Conservation (phyloP, 2,113 vertebrate genomes). For the Urocolius indicus region DNA sequence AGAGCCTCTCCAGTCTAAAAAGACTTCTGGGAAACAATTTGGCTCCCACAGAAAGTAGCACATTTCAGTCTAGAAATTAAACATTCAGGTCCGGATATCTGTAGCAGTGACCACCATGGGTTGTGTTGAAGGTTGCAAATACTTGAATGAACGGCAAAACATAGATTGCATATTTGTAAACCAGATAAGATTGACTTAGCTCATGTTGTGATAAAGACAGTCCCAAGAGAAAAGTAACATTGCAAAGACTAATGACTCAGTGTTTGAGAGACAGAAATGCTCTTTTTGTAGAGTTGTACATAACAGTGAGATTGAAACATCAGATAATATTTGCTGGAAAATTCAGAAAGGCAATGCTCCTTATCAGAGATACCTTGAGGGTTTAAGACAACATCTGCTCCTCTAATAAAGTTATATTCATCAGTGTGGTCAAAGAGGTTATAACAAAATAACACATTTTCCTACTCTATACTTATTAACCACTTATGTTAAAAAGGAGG, state of each 20-base stretch:
- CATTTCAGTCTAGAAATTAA: neutral
- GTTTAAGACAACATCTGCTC: neutral
- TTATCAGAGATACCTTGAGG: neutral
- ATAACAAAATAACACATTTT: neutral
- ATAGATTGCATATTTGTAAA: neutral
- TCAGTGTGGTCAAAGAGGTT: neutral
- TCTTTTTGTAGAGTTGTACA: neutral
- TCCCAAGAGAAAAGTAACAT: neutral
- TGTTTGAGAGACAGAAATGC: neutral
- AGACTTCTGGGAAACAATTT: slow-evolving; percentile 39
- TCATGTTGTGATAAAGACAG: neutral
- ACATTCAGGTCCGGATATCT: neutral
- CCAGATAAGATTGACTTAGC: neutral
- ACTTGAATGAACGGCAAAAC: neutral
- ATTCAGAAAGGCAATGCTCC: neutral
- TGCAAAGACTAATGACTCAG: neutral
- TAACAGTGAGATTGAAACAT: neutral
- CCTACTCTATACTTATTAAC: neutral
- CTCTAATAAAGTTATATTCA: neutral
- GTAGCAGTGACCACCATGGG: neutral
- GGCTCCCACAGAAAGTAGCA: neutral
- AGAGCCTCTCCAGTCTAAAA: slow-evolving; percentile 4
- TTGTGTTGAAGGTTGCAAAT: neutral
- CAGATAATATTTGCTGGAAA: neutral
- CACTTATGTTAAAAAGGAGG: neutral